These are phyloP conservation scores for Mimachlamys varia DNA, from an alignment of 2,888 invertebrate species.

Conservation along the genomic window DNA sequence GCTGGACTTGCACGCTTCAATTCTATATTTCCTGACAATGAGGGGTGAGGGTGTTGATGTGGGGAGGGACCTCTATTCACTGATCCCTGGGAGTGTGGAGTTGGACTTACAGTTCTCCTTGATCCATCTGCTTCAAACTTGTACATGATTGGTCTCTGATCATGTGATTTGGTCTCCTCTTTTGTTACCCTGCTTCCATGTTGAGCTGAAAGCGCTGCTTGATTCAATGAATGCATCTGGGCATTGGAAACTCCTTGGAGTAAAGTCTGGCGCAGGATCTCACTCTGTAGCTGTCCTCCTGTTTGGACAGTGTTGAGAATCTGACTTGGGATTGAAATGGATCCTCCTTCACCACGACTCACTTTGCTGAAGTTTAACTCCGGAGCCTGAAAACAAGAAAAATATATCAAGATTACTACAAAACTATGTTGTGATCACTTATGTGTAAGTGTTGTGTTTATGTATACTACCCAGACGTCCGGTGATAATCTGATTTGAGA, in stretches of 20 bases:
- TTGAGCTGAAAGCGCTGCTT: background rate
- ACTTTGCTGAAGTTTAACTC: background rate
- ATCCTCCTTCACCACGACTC: background rate
- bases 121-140: background rate
- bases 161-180: background rate
- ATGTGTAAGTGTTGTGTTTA: no score
- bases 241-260: slow-evolving; percentile 38
- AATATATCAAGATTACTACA: background rate
- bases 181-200: background rate
- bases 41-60: background rate
- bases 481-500: no score
- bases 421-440: no score
- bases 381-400: background rate
- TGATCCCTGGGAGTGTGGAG: background rate
- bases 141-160: background rate
- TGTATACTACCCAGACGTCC: no score
- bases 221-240: slow-evolving; percentile 1
- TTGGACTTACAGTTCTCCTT: background rate
- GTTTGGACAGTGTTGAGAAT: background rate
- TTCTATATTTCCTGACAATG: background rate
- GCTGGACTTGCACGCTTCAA: background rate
- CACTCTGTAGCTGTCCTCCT: slow-evolving; percentile 41
- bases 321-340: slow-evolving; percentile 7
- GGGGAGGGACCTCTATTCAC: background rate
- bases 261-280: slow-evolving; percentile 45